phyloP scores from a whole-genome alignment of 2,113 vertebrate species.

The Sinocyclocheilus grahami region DNA sequence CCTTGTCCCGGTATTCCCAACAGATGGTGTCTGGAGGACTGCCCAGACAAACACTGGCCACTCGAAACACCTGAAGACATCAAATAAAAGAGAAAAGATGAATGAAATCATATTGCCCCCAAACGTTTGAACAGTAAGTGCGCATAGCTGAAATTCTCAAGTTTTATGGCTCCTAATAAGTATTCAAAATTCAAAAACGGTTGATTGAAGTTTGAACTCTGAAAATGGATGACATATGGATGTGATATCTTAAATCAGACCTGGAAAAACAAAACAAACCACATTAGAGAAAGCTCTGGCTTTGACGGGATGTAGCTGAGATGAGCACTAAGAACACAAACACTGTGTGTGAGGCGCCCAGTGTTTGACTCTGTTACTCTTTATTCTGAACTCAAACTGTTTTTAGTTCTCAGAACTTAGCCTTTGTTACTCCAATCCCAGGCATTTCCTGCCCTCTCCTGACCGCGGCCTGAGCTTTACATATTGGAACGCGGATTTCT shows the following conservation, averaged over 20 bases:
- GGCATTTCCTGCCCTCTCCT: slow-evolving; percentile 70
- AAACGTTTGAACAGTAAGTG: neutral
- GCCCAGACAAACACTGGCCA: slow-evolving; percentile 92
- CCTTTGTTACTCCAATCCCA: slow-evolving; percentile 64
- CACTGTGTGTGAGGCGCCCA: slow-evolving; percentile 11
- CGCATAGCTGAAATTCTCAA: neutral
- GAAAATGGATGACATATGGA: neutral
- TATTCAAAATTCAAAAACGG: neutral
- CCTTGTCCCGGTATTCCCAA: slow-evolving; percentile 98
- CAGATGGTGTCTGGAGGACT: slow-evolving; percentile 91
- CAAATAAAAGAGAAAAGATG: slow-evolving; percentile 30
- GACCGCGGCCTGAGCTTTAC: slow-evolving; percentile 28
- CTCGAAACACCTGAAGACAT: slow-evolving; percentile 85
- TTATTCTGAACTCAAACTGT: slow-evolving; percentile 58
- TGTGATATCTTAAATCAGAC: slow-evolving; percentile 2
- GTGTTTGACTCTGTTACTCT: slow-evolving; percentile 18
- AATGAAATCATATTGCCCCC: neutral
- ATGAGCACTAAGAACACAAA: slow-evolving; percentile 32
- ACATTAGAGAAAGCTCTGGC: neutral
- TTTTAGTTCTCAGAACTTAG: slow-evolving; percentile 62
- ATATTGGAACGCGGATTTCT: slow-evolving; percentile 48
- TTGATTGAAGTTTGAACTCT: slow-evolving; percentile 11
- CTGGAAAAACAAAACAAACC: slow-evolving; percentile 13
- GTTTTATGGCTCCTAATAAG: neutral
- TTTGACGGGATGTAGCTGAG: slow-evolving; percentile 12